Evolutionary conservation across 2,888 invertebrate genomes (phyloP).

Genomic region (Dastarcus helophoroides): DNA sequence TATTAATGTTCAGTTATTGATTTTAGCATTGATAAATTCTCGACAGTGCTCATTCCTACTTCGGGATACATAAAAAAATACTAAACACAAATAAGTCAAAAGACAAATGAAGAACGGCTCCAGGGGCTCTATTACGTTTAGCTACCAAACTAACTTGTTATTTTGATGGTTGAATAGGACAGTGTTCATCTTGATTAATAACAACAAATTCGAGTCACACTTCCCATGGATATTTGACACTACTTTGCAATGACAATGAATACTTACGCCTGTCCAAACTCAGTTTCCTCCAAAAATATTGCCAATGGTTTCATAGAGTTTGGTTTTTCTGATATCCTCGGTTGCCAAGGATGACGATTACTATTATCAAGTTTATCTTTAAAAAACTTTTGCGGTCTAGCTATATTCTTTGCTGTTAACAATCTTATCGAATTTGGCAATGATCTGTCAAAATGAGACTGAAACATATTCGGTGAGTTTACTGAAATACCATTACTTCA

Average conservation of each 20-base stretch:
- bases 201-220: too few relatives aligned
- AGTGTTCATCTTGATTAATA: too few relatives aligned
- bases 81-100: too few relatives aligned
- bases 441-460: neutral
- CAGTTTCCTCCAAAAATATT: conserved; percentile 56
- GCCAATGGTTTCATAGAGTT: conserved; percentile 75
- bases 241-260: conserved; percentile 7
- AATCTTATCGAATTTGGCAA: conserved; percentile 37
- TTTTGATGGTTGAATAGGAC: too few relatives aligned
- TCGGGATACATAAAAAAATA: too few relatives aligned
- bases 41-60: too few relatives aligned
- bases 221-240: neutral
- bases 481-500: neutral
- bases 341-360: conserved; percentile 60
- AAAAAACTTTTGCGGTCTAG: conserved; percentile 75
- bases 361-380: conserved; percentile 78
- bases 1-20: too few relatives aligned
- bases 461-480: neutral
- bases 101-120: too few relatives aligned
- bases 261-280: conserved; percentile 46
- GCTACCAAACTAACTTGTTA: neutral
- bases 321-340: conserved; percentile 75
- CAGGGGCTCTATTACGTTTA: too few relatives aligned
- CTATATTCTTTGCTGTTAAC: conserved; percentile 59
- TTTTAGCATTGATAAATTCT: too few relatives aligned